Evolutionary conservation across 2,113 vertebrate species (phyloP).

Genomic region (Tylochromis polylepis): DNA sequence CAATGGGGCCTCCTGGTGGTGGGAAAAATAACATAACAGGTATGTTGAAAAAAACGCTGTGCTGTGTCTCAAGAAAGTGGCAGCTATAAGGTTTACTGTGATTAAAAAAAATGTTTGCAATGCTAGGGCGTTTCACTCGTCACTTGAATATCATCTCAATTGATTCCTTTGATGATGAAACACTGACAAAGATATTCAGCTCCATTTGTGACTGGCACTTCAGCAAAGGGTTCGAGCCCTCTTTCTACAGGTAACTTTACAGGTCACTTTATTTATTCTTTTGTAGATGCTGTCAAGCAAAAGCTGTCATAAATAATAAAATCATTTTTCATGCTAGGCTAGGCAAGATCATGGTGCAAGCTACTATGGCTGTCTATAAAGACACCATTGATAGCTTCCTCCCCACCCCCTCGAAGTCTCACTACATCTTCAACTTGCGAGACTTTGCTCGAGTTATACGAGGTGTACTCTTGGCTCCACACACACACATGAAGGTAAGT

Average conservation of each 20-base stretch:
- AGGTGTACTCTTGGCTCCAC: slow-evolving; percentile 84
- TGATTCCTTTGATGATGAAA: slow-evolving; percentile 83
- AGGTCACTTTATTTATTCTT: background rate
- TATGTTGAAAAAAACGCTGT: slow-evolving; percentile 38
- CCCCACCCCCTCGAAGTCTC: slow-evolving; percentile 91
- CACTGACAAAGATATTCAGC: slow-evolving; percentile 84
- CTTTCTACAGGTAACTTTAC: slow-evolving; percentile 77
- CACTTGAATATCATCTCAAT: slow-evolving; percentile 88
- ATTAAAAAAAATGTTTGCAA: background rate
- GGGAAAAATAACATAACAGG: slow-evolving; percentile 91
- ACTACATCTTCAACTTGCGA: slow-evolving; percentile 90
- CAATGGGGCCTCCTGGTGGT: slow-evolving; percentile 92
- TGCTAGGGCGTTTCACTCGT: slow-evolving; percentile 84
- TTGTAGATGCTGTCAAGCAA: background rate
- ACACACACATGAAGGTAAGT: slow-evolving; percentile 84
- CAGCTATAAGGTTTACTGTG: background rate
- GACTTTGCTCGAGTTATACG: slow-evolving; percentile 88
- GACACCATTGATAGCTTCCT: slow-evolving; percentile 82
- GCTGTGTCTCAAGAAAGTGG: background rate
- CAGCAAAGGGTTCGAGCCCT: slow-evolving; percentile 80
- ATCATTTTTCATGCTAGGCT: slow-evolving; percentile 62
- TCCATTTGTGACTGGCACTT: slow-evolving; percentile 91
- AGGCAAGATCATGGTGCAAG: slow-evolving; percentile 85
- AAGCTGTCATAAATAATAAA: background rate
- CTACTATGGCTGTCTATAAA: slow-evolving; percentile 84